Conservation (phyloP, 2,113 vertebrate species). For the Cephalopholis sonnerati region DNA sequence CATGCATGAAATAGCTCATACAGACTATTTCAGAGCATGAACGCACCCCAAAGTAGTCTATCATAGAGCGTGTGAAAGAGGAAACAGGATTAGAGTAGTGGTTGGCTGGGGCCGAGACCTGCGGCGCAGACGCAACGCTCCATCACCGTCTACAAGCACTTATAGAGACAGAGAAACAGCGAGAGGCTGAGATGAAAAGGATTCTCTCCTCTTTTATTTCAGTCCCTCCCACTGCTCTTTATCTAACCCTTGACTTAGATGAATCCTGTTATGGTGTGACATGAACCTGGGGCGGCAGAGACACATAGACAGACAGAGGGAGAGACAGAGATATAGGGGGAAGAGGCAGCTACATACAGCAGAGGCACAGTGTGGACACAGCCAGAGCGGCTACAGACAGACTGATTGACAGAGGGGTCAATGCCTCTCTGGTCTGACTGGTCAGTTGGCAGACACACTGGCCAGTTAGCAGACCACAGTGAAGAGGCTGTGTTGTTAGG, state of each 20-base stretch:
- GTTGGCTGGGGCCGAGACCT: conserved; percentile 62
- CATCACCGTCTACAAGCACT: conserved; percentile 51
- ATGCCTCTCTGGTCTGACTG: neutral
- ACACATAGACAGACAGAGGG: conserved; percentile 44
- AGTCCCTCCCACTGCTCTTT: conserved; percentile 69
- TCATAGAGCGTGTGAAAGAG: conserved; percentile 63
- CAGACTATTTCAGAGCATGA: conserved; percentile 62
- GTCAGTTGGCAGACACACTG: neutral
- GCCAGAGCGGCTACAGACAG: neutral
- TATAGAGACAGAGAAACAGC: conserved; percentile 48
- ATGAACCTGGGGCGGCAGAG: conserved; percentile 55
- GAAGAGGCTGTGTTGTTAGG: neutral
- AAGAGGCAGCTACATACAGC: conserved; percentile 19
- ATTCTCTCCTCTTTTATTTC: conserved; percentile 57
- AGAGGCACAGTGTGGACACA: conserved; percentile 41
- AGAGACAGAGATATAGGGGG: neutral
- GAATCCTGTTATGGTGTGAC: conserved; percentile 75
- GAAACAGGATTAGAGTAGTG: conserved; percentile 75
- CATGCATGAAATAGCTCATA: conserved; percentile 63
- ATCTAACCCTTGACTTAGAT: conserved; percentile 73
- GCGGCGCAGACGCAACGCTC: conserved; percentile 47
- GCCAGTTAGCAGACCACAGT: neutral
- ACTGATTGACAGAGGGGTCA: conserved; percentile 10
- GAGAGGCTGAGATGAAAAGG: conserved; percentile 63
- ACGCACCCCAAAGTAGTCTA: conserved; percentile 56